Evolutionary conservation across 2,113 vertebrate genomes (phyloP).

Genomic region (Neomonachus schauinslandi): DNA sequence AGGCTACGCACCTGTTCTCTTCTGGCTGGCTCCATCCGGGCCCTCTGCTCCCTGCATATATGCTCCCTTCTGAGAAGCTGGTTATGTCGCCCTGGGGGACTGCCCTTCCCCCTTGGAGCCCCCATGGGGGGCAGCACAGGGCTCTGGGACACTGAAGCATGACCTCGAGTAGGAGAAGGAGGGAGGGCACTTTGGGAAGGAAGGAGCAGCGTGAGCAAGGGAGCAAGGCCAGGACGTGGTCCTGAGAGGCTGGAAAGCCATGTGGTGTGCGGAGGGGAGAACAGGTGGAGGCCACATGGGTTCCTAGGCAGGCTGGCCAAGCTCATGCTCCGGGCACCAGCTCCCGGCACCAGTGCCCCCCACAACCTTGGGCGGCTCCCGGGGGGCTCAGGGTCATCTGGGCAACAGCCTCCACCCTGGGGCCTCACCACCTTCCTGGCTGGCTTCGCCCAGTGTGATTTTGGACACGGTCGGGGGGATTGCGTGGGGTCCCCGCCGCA

Average conservation of each 20-base stretch:
- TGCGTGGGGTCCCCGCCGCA: rapidly evolving
- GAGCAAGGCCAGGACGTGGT: too few relatives aligned
- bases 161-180: not conserved
- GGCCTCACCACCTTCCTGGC: not conserved
- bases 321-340: rapidly evolving
- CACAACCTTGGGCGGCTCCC: rapidly evolving
- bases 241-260: not conserved
- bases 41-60: rapidly evolving
- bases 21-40: not conserved
- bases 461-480: rapidly evolving
- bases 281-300: not conserved
- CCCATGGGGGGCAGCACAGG: not conserved
- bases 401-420: not conserved
- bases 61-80: not conserved
- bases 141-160: not conserved
- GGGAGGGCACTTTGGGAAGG: not conserved
- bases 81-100: not conserved
- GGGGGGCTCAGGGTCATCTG: rapidly evolving
- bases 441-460: not conserved
- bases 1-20: rapidly evolving
- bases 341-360: rapidly evolving
- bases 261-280: too few relatives aligned
- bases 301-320: not conserved
- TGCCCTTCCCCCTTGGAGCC: not conserved
- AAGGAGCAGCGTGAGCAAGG: not conserved